Base-by-base conservation (phyloP, 2,888 invertebrate genomes). In the Euzophera pinguis region DNA sequence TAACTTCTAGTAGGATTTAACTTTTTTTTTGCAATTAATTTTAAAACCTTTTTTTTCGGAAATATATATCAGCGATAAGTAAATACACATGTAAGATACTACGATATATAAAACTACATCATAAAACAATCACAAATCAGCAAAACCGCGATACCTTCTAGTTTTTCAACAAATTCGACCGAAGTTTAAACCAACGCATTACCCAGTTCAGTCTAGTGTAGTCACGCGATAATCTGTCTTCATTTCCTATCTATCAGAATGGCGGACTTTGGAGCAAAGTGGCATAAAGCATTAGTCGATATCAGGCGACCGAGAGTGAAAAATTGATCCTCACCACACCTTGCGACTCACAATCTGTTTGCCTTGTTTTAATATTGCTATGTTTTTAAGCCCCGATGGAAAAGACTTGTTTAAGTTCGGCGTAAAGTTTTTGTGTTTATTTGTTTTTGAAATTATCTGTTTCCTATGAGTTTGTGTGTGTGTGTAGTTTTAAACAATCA, bases 241-340 rank as follows among this genome's bases (percentile, higher is more conserved):
- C 87, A 89, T 90, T 90, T 87, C 86, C 87, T 88, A 86, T 89
- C 90, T 88, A 88, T 89, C 86, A 84, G 79, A 83, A 80, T 70
- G 63, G 68, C 73, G 67, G 62, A 66, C 53, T 70, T 72, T 69
- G 67, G 66, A 73, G 70, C 73, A 71, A 63, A 72, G 70, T 62
- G 59, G 69, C 69, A 69, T 79, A 80, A 84, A 80, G 80, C 85
- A 89, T 87, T 87, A 85, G 79, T 74, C 64, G 71, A 76, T 84
- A 89, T 85, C 87, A 78, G 79, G 75, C 80, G 79, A 82, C 80
- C 75, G 73, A 72, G 76, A 65, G 81, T 88, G 86, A 88, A 89
- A 89, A 89, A 90, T 89, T 81, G 88, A 85, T 84, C 81, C 75
- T 75, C 65, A 87, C 89, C 87, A 81, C 88, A 85, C 87, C 88